phyloP scores from a whole-genome alignment of 2,888 invertebrate species.

The Ochlodes sylvanus region DNA sequence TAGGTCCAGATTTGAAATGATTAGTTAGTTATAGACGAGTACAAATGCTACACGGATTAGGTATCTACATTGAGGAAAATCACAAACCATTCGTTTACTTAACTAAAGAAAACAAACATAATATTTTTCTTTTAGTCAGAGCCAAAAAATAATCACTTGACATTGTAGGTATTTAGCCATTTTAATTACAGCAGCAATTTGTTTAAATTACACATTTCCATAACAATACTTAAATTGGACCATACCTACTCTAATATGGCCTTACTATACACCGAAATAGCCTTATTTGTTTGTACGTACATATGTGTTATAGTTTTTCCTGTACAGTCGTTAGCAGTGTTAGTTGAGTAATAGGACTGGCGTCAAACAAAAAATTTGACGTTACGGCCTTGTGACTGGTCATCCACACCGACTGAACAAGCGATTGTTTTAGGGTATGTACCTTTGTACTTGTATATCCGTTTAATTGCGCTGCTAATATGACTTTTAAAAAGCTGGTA shows the following conservation, averaged over 20 bases:
- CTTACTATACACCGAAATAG: neutral
- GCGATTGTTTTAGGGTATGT: neutral
- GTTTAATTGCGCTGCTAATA: too few species aligned
- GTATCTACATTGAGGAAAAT: too few species aligned
- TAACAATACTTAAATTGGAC: neutral
- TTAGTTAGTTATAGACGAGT: too few species aligned
- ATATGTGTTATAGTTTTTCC: too few species aligned
- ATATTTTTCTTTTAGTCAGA: too few species aligned
- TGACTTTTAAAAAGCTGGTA: too few species aligned
- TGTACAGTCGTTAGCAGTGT: too few species aligned
- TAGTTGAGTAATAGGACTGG: neutral
- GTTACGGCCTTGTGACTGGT: slow-evolving; percentile 18
- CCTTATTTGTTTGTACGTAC: neutral
- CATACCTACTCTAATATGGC: neutral
- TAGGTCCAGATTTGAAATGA: too few species aligned
- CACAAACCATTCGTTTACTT: too few species aligned
- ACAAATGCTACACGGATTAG: too few species aligned
- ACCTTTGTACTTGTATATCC: neutral
- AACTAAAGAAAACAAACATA: too few species aligned
- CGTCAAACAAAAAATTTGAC: slow-evolving; percentile 16
- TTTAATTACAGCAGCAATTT: neutral
- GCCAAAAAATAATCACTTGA: too few species aligned
- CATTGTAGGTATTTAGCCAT: neutral
- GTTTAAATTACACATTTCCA: neutral
- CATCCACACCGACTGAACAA: slow-evolving; percentile 8